Evolutionary conservation across 2,113 vertebrate genomes (phyloP).

Genomic region (Falcunculus frontatus): DNA sequence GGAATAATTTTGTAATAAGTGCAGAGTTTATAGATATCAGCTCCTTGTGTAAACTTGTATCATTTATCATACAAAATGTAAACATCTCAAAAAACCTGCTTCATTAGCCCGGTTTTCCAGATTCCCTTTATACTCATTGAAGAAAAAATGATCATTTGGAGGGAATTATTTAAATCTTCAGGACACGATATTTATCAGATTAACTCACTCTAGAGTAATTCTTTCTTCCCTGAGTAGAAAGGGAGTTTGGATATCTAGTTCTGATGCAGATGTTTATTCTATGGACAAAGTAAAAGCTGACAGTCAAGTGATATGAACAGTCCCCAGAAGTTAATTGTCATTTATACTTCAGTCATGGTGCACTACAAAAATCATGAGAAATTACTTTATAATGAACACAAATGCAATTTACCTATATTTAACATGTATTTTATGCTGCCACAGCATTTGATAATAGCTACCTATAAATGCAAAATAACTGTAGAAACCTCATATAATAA

Average conservation of each 20-base stretch:
- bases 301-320: neutral
- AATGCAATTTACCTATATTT: neutral
- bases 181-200: neutral
- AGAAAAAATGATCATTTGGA: neutral
- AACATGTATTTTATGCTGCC: neutral
- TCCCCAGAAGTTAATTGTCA: neutral
- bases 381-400: neutral
- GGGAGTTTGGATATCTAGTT: neutral
- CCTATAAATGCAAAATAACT: neutral
- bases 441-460: neutral
- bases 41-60: neutral
- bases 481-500: neutral
- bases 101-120: neutral
- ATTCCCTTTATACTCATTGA: neutral
- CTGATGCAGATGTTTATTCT: neutral
- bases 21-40: neutral
- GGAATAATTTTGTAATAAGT: neutral
- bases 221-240: neutral
- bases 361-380: neutral
- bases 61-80: neutral
- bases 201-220: neutral
- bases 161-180: neutral
- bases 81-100: neutral
- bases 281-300: neutral
- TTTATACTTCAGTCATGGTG: neutral